Evolutionary conservation across 2,888 invertebrate species (phyloP), one percentile per base, ranked within the genome.

Genomic region (Calameuta filiformis): DNA sequence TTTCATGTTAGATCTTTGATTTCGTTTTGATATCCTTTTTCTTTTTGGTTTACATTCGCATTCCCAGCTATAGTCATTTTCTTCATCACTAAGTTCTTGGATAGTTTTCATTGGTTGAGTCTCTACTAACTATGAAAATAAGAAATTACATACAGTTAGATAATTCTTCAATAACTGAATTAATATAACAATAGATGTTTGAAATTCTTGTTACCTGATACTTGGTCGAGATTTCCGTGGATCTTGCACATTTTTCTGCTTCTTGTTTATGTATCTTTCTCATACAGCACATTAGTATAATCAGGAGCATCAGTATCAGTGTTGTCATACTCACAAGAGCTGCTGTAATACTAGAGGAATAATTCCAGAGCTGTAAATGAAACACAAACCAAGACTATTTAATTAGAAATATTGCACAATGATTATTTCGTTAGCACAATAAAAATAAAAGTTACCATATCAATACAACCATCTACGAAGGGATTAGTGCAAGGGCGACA

Each of bases 401-500:
- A 34, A 31, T 73, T 73, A 69, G 3, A 35, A 77, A 37, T 15
- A 73, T 15, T 9, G 23, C 78, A 74, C 40, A n/a, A 37, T 37
- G 35, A 69, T 33, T 31, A n/a, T 56, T 30, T 35, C 12, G 73
- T 73, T 79, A 77, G 69, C 30, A 69, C 35, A 35, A 73, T 68
- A 56, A 73, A 31, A 73, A 69, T 73, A 34, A 35, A 71, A 12
- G 56, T 69, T 84, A 88, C 88, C 87, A 88, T 89, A 77, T 86
- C 83, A 80, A 86, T 83, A 78, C 89, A 89, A 73, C 87, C 88
- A 76, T 87, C 86, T 77, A 86, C 82, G 82, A 88, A 87, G 81
- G 88, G 88, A 86, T 87, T 88, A 83, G 86, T 86, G 74, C 89
- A 89, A 83, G 86, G 81, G 56, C 82, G 86, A 83, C 88, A 89